A percentile compares a stretch with the other conserved stretches of the same genome.
These are phyloP conservation scores for Phaonia tiefii DNA, from an alignment of 2,888 invertebrate species.

Conservation along the genomic window DNA sequence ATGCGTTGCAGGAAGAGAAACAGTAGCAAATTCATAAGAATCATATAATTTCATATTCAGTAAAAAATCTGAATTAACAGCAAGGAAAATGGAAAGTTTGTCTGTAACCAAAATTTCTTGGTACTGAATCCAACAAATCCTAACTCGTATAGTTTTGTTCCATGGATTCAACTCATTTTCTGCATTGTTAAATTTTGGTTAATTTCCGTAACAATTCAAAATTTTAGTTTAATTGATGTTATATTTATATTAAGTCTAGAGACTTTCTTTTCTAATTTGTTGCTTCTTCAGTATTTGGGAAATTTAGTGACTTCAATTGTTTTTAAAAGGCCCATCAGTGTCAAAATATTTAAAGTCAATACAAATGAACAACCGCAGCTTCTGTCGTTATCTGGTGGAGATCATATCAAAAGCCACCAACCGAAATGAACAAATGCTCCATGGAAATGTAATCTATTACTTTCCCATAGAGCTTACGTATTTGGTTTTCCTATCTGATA, in stretches of 20 bases:
- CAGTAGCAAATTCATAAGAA: slow-evolving; percentile 56
- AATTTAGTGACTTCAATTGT: slow-evolving; percentile 17
- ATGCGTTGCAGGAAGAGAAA: neutral
- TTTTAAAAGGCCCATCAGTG: slow-evolving; percentile 42
- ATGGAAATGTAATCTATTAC: slow-evolving; percentile 6
- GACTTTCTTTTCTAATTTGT: slow-evolving; percentile 18
- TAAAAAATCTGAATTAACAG: too few relatives aligned
- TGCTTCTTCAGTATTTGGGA: neutral
- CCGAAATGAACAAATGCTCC: neutral
- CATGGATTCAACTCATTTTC: neutral
- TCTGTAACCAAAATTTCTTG: too few relatives aligned
- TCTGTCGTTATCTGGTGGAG: slow-evolving; percentile 42
- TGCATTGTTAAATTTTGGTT: slow-evolving; percentile 3
- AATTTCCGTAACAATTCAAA: slow-evolving; percentile 40
- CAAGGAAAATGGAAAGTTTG: too few relatives aligned
- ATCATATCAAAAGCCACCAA: neutral
- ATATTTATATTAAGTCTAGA: neutral
- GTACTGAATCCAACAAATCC: neutral
- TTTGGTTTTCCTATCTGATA: slow-evolving; percentile 35
- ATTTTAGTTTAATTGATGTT: neutral
- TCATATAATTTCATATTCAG: slow-evolving; percentile 7
- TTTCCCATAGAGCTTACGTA: slow-evolving; percentile 46
- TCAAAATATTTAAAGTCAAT: slow-evolving; percentile 47
- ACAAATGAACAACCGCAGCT: slow-evolving; percentile 45
- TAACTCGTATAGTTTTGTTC: slow-evolving; percentile 5